A percentile compares a stretch with the other conserved stretches of the same genome.
Evolutionary conservation across 1,140 invertebrate genomes (phyloP).

Genomic region (Saccostrea glomerata): DNA sequence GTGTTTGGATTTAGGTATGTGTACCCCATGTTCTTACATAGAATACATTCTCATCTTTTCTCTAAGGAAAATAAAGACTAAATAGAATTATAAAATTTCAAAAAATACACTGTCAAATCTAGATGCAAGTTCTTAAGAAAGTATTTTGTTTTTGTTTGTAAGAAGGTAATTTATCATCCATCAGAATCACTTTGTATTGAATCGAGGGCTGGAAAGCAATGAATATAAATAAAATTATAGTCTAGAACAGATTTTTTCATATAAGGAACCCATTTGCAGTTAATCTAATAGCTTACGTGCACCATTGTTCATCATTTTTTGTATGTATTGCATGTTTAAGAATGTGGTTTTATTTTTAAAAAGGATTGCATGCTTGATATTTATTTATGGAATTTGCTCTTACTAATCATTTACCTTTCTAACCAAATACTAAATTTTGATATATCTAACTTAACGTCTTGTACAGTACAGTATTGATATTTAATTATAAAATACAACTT

Average conservation of each 20-base stretch:
- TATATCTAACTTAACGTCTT: not conserved
- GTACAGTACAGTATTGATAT: too few relatives aligned
- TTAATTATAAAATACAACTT: too few relatives aligned
- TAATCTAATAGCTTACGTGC: not conserved
- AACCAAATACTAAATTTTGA: not conserved
- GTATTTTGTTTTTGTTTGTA: too few relatives aligned
- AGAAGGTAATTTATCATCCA: too few relatives aligned
- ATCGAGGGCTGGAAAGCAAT: too few relatives aligned
- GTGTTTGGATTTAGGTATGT: not conserved
- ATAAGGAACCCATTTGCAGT: not conserved
- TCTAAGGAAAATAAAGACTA: not conserved
- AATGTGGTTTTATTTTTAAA: not conserved
- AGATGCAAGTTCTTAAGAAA: too few relatives aligned
- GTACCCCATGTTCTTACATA: not conserved
- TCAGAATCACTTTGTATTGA: too few relatives aligned
- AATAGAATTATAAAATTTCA: not conserved
- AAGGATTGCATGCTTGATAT: not conserved
- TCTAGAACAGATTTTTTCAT: not conserved
- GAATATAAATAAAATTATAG: too few relatives aligned
- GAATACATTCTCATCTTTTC: not conserved
- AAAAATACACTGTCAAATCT: too few relatives aligned
- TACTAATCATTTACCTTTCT: not conserved
- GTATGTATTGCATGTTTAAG: not conserved
- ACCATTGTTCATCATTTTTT: not conserved
- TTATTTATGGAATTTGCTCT: not conserved